Conservation (phyloP, 2,113 vertebrate species). For the Odocoileus virginianus region DNA sequence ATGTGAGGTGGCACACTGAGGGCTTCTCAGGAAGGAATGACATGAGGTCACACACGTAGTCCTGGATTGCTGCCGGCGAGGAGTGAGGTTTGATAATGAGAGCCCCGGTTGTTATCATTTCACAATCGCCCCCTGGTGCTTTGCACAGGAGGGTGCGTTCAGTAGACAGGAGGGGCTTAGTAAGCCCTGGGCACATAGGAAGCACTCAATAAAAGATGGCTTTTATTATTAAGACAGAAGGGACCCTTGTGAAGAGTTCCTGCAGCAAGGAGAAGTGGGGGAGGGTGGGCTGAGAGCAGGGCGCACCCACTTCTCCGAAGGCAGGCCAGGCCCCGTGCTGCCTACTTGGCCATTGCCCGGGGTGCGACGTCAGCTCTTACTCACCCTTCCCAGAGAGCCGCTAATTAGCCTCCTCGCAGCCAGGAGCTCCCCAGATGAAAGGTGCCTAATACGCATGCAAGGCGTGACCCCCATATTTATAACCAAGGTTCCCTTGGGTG, state of each 20-base stretch:
- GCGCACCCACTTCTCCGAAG: not conserved
- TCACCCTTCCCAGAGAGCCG: constrained; percentile 52
- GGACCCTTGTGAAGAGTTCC: not conserved
- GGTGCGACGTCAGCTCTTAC: constrained; percentile 25
- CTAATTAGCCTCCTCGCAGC: constrained; percentile 59
- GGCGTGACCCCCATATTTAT: constrained; percentile 63
- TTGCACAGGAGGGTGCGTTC: not conserved
- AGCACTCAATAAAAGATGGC: not conserved
- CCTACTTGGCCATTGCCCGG: not conserved
- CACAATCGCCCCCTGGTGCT: not conserved
- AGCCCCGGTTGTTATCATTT: not conserved
- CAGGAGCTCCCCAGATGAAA: constrained; percentile 67
- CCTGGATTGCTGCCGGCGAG: not conserved
- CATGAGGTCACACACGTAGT: not conserved
- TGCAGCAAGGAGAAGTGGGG: not conserved
- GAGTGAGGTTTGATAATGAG: not conserved
- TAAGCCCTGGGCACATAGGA: not conserved
- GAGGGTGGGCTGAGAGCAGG: not conserved
- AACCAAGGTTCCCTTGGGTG: constrained; percentile 56
- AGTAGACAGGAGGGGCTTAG: not conserved
- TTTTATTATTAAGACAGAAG: not conserved
- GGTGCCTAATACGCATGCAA: constrained; percentile 35
- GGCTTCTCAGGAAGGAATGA: not conserved
- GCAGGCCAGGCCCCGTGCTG: not conserved
- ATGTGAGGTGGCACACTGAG: not conserved